phyloP scores from a whole-genome alignment of 2,888 invertebrate genomes.

The Oscheius onirici region DNA sequence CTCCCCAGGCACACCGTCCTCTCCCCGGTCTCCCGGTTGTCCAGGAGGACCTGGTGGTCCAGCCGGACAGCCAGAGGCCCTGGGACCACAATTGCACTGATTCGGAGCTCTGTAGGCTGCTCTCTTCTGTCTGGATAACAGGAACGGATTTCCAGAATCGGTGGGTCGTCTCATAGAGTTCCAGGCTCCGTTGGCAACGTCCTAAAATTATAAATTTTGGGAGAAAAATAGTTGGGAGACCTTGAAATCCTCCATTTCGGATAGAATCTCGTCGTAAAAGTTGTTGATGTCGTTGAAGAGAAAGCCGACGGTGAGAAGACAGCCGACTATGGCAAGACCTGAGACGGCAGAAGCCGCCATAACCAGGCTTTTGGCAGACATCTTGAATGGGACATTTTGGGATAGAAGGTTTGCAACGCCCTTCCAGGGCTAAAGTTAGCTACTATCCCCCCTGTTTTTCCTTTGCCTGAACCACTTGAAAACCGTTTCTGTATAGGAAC shows the following conservation, averaged over 20 bases:
- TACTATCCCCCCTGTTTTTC: too few relatives aligned
- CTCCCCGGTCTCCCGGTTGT: constrained; percentile 5
- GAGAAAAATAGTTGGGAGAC: too few relatives aligned
- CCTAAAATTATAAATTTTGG: too few relatives aligned
- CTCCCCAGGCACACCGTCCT: constrained; percentile 2
- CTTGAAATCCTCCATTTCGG: constrained; percentile 29
- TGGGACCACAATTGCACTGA: constrained; percentile 12
- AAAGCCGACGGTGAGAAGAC: constrained; percentile 33
- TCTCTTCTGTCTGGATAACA: background rate
- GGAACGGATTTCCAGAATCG: background rate
- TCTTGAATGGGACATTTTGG: background rate
- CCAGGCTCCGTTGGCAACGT: constrained; percentile 14
- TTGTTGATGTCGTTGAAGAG: constrained; percentile 46
- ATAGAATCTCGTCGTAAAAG: constrained; percentile 39
- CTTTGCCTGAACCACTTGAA: too few relatives aligned
- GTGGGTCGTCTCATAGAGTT: background rate
- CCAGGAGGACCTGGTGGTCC: constrained; percentile 25
- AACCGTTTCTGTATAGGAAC: too few relatives aligned
- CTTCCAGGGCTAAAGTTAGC: too few relatives aligned
- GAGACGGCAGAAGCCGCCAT: constrained; percentile 38
- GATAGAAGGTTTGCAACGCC: too few relatives aligned
- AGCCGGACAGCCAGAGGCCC: constrained; percentile 2
- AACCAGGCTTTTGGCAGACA: constrained; percentile 20
- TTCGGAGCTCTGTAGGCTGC: background rate
- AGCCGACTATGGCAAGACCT: constrained; percentile 36